phyloP scores from a whole-genome alignment of 2,797 vertebrate genomes.

The Leptatherina wallacei region DNA sequence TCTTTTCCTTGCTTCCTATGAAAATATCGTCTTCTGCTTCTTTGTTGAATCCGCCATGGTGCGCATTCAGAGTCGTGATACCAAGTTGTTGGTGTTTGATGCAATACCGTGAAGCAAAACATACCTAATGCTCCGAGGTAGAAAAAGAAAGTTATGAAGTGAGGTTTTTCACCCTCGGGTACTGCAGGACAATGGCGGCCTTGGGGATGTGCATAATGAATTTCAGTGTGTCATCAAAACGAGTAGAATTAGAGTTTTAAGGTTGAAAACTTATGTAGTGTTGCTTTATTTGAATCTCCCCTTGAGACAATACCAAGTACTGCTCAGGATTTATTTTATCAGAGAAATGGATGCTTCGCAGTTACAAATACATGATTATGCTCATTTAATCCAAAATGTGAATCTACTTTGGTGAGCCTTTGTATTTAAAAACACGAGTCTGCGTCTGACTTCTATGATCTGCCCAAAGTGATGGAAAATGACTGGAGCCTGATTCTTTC shows the following conservation, averaged over 20 bases:
- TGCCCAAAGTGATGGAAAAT: constrained; percentile 2
- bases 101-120: no score
- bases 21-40: background rate
- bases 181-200: no score
- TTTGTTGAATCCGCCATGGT: background rate
- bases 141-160: no score
- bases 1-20: background rate
- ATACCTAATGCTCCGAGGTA: no score
- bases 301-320: no score
- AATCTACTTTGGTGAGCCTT: no score
- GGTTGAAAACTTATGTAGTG: no score
- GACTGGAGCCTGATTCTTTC: background rate
- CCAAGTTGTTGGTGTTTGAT: background rate
- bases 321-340: constrained; percentile 9
- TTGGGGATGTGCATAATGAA: no score
- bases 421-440: constrained; percentile 1
- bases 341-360: background rate
- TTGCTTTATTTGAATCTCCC: no score
- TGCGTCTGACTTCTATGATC: constrained; percentile 7
- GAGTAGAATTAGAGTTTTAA: no score
- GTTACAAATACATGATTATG: background rate
- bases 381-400: constrained; percentile 14
- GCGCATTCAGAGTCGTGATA: background rate
- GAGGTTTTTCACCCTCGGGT: background rate
- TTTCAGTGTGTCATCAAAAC: no score